Evolutionary conservation across 2,888 invertebrate species (phyloP).

Genomic region (Hemithea aestivaria): DNA sequence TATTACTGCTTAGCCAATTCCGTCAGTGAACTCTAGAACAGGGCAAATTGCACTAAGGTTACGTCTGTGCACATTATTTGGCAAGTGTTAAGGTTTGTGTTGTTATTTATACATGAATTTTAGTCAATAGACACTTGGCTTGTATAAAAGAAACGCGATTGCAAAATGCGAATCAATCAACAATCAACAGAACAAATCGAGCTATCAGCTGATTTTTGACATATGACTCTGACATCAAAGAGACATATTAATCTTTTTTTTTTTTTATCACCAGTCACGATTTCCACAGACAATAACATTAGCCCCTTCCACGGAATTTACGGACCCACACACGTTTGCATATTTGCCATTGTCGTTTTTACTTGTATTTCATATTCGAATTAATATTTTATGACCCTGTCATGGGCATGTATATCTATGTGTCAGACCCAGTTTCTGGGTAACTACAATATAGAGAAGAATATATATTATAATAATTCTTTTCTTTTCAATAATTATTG

Average conservation of each 20-base stretch:
- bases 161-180: conserved; percentile 14
- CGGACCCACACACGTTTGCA: too few relatives aligned
- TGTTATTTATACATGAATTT: conserved; percentile 47
- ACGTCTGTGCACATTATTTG: conserved; percentile 68
- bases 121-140: conserved; percentile 27
- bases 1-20: not conserved
- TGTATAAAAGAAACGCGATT: conserved; percentile 24
- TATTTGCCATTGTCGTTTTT: too few relatives aligned
- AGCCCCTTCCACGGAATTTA: too few relatives aligned
- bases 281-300: too few relatives aligned
- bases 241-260: not conserved
- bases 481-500: too few relatives aligned
- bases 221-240: not conserved
- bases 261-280: too few relatives aligned
- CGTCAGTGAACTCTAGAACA: conserved; percentile 39
- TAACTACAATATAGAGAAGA: too few relatives aligned
- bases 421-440: too few relatives aligned
- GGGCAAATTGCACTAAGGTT: conserved; percentile 44
- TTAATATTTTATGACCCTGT: too few relatives aligned
- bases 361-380: too few relatives aligned
- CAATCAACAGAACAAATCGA: not conserved
- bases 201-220: conserved; percentile 2
- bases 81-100: conserved; percentile 53
- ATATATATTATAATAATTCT: too few relatives aligned
- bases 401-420: too few relatives aligned